Conservation (phyloP, 92 coral and sea anemone genomes). For the Umimayanthus kanabou region DNA sequence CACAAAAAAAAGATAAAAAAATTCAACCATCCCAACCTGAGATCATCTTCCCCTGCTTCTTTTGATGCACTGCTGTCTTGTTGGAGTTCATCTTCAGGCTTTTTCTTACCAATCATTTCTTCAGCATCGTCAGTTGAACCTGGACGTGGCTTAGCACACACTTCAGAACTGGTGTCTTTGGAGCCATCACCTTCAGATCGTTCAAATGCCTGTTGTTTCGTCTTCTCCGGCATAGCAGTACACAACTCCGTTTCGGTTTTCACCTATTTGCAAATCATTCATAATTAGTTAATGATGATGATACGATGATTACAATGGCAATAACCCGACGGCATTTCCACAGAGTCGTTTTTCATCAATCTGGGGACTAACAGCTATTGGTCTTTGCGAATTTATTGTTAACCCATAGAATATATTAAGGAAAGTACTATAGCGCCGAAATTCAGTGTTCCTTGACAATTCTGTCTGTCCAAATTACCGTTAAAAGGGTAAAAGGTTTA, state of each 20-base stretch:
- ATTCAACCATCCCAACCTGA: background rate
- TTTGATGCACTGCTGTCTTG: background rate
- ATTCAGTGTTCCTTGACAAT: too few relatives aligned
- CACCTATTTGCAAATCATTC: background rate
- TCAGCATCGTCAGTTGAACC: conserved; percentile 42
- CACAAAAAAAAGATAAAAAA: background rate
- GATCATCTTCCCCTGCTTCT: background rate
- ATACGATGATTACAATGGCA: background rate
- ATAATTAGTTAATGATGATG: background rate
- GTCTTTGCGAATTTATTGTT: too few relatives aligned
- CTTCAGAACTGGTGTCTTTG: background rate
- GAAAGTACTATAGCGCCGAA: too few relatives aligned
- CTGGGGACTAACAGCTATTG: too few relatives aligned
- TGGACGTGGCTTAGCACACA: background rate
- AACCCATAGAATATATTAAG: too few relatives aligned
- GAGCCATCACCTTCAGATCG: background rate
- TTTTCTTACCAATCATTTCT: conserved; percentile 48
- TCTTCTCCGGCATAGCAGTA: background rate
- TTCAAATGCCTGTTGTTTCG: background rate
- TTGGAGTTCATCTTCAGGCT: background rate
- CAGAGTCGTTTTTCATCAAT: too few relatives aligned
- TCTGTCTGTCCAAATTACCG: too few relatives aligned
- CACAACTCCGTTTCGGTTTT: background rate
- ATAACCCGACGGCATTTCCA: background rate
- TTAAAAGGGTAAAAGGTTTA: too few relatives aligned